Base-by-base conservation (phyloP, 2,888 invertebrate genomes). In the Andrena bucephala region DNA sequence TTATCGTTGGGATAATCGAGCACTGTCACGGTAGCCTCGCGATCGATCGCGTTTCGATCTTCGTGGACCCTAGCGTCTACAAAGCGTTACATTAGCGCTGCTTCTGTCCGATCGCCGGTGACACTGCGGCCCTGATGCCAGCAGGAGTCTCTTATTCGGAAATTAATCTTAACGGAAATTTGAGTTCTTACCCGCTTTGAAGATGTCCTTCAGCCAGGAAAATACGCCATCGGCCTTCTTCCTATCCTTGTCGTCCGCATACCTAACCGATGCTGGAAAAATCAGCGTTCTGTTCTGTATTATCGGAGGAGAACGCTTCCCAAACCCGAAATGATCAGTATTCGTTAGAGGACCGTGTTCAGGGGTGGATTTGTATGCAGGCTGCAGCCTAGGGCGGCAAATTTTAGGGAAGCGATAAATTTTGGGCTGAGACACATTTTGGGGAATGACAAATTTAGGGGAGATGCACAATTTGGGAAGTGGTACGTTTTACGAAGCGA, bases 191-290 rank as follows among this genome's bases (percentile, higher is more conserved):
- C 89, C 88, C 10, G 78, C 10, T 62, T 71, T 81, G 24, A 92
- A 91, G 2, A 92, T 85, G 27, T 88, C 87, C 54, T 81, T 91
- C 33, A 92, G 27, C 79, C 84, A 91, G 5, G 88, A 85, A 29
- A 92, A 65, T 13, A 92, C 76, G 59, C 90, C 88, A 7, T 86
- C 75, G 6, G 78, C 36, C 36, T 68, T 77, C 33, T 57, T 42
- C 31, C 52, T 29, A 13, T 81, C 60, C 63, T 77, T 65, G 52
- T 88, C 85, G n/a, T 52, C 33, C 1, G 69, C 73, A n/a, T 77
- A 73, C 67, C 69, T 71, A n/a, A 48, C 52, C 4, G 77, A 66
- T 20, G 86, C 87, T 87, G 57, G n/a, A 31, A 5, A 54, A 50
- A 77, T 10, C 31, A 42, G 42, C n/a, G 31, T 16, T 24, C 8